Base-by-base conservation (phyloP, 2,797 vertebrate species). In the Coranthus polyacanthus region DNA sequence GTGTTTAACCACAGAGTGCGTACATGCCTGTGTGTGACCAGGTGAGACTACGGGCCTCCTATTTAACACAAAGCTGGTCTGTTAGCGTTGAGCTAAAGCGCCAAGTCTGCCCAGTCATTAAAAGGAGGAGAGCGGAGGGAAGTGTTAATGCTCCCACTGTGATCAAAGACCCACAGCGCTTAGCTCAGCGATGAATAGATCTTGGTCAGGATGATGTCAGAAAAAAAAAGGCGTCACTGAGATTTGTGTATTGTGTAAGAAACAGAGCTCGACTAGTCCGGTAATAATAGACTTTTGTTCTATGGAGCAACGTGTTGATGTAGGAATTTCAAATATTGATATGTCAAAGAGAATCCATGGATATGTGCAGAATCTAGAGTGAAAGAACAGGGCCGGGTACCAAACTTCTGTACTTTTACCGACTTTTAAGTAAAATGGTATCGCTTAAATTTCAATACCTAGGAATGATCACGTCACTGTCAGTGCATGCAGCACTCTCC, bases 41-140 rank as follows among this genome's bases (percentile, higher is more conserved):
- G 76, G 72, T 82, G 83, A 84, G 32, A 21, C 29, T 34, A 34
- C 44, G 24, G 75, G 38, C 61, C 71, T 52, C 38, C 49, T 15
- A 17, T 24, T 58, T 44, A 67, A 51, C 77, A 87, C 78, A 78
- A 71, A 86, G 86, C 68, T 39, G 32, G 64, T 84, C 68, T 88
- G 85, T 88, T 85, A 67, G 74, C 26, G 45, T 24, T 0, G 22
- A 45, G 68, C 73, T 58, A 5, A 74, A 44, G 72, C 22, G 65
- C 8, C 20, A 46, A 65, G 51, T 62, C 44, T 34, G 76, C 10
- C 21, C 29, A 39, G 42, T 52, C 36, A 61, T 79, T 60, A 57
- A 42, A 65, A 39, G 4, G 6, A 68, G 54, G 9, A 4, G 45
- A 67, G 68, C n/a, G 24, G 55, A 49, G 46, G 15, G 17, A 38